Base-by-base conservation (phyloP, 2,888 invertebrate genomes). In the Ischnura elegans region DNA sequence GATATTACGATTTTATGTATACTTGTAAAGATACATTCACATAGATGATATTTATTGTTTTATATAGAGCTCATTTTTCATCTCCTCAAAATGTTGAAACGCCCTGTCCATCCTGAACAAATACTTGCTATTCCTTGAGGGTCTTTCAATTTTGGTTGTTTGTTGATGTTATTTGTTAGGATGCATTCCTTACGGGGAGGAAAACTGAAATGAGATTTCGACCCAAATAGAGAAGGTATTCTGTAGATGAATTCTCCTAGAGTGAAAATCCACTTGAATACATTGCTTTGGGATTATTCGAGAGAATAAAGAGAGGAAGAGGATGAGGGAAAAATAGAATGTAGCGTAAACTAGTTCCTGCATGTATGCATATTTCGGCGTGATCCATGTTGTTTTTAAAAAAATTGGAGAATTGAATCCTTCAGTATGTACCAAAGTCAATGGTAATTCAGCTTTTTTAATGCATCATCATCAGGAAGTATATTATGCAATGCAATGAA, bases 71-170 rank as follows among this genome's bases (percentile, higher is more conserved):
- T 90, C 61, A 55, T 29, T 61, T 55, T 87, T 55, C 55, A 51
- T 90, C 90, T 90, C 90, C 61, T 61, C 42, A 43, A 55, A n/a
- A 61, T 66, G 16, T n/a, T 90, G 61, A 42, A 66, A 45, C 90
- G 90, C 61, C 55, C 90, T 90, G 90, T 90, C 90, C 90, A 66
- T 66, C 66, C 90, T 66, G 55, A 45, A n/a, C 90, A 90, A 90
- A 90, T 90, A 90, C 61, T 90, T 55, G 90, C 61, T 61, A 90
- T 90, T 90, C 90, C 90, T 43, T 55, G n/a, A 90, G 61, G 90
- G 61, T 61, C 43, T 61, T 55, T 90, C 66, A 90, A 61, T 90
- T 90, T 61, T 66, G 42, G 43, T 55, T 61, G 55, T 42, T 61
- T 90, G 55, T 66, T 43, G 90, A 90, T 66, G 90, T 61, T 90